Conservation (phyloP, 2,888 invertebrate species). For the Deilephila elpenor region DNA sequence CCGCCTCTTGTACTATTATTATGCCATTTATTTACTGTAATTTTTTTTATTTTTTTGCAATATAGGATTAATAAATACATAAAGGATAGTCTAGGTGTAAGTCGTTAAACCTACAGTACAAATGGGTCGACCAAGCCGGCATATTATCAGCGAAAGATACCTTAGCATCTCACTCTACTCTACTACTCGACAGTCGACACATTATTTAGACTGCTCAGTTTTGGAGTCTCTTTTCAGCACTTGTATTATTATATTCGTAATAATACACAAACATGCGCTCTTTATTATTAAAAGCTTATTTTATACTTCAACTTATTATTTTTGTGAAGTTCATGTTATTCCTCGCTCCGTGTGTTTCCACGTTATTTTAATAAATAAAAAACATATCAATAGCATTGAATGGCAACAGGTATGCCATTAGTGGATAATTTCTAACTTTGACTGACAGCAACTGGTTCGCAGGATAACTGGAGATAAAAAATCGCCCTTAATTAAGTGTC, state of each 20-base stretch:
- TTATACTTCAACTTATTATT: not conserved
- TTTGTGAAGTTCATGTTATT: not conserved
- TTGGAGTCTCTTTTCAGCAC: too few relatives aligned
- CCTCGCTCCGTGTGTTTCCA: not conserved
- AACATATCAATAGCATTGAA: constrained; percentile 24
- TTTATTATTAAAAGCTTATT: not conserved
- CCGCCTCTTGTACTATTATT: too few relatives aligned
- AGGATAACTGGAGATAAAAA: not conserved
- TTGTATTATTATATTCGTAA: too few relatives aligned
- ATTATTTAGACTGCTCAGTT: too few relatives aligned
- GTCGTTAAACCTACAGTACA: too few relatives aligned
- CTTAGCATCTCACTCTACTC: too few relatives aligned
- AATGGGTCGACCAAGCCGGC: too few relatives aligned
- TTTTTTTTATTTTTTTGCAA: too few relatives aligned
- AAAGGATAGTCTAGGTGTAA: not conserved
- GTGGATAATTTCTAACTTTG: constrained; percentile 23
- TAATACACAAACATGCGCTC: not conserved
- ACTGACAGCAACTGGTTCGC: constrained; percentile 18
- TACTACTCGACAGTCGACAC: too few relatives aligned
- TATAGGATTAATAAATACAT: too few relatives aligned
- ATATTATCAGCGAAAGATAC: too few relatives aligned
- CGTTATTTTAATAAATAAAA: not conserved
- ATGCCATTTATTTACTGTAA: too few relatives aligned
- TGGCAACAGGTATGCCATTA: constrained; percentile 20
- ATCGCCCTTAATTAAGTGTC: not conserved